Percentiles rank a stretch among this genome's conserved stretches.
These are phyloP conservation scores for Mormyrops attenuatus DNA, from an alignment of 2,797 vertebrate genomes.

Conservation along the genomic window DNA sequence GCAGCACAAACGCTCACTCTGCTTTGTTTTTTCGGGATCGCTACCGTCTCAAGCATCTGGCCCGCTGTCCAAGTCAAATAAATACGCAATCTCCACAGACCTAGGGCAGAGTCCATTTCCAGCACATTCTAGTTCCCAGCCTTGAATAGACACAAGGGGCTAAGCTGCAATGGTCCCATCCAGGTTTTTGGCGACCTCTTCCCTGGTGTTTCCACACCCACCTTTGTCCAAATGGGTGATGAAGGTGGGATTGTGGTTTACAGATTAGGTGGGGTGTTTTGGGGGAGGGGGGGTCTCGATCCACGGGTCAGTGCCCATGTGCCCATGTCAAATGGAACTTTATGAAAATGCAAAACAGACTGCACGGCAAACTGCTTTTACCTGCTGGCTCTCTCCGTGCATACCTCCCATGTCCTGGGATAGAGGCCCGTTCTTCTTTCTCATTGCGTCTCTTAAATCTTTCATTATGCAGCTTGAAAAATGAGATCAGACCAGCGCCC, in stretches of 20 bases:
- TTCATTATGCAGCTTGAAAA: not conserved
- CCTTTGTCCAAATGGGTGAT: not conserved
- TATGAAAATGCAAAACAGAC: not conserved
- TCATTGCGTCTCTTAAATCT: not conserved
- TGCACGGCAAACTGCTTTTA: not conserved
- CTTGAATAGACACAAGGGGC: not conserved
- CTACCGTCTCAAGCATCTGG: not conserved
- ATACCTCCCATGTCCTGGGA: not conserved
- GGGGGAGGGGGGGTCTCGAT: not conserved
- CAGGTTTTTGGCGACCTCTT: not conserved
- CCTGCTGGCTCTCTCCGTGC: not conserved
- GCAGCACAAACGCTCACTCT: not conserved
- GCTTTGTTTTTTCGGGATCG: not conserved
- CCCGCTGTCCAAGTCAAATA: constrained; percentile 12
- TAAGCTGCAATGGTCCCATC: not conserved
- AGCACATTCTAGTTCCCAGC: not conserved
- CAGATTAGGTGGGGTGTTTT: not conserved
- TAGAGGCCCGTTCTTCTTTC: not conserved
- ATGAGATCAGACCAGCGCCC: not conserved
- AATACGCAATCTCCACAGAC: not conserved
- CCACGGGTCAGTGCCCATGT: not conserved
- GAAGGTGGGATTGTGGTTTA: not conserved
- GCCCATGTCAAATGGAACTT: not conserved
- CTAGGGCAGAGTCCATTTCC: not conserved
- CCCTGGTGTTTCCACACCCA: no score